A percentile compares a stretch with the other conserved stretches of the same genome.
Evolutionary conservation across 2,797 vertebrate genomes (phyloP).

Genomic region (Huso huso): DNA sequence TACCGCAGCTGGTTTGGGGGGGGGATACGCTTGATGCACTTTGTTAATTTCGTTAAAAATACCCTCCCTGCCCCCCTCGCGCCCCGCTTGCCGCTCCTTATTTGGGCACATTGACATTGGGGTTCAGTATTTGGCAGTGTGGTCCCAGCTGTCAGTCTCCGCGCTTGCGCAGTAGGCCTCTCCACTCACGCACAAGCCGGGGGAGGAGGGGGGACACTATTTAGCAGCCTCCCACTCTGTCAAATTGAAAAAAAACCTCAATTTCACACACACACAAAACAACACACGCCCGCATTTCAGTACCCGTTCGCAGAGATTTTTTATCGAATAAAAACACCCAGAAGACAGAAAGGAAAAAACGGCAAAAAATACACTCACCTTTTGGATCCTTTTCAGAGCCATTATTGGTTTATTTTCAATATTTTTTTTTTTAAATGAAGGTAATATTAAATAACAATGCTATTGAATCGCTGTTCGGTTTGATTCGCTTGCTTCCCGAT

Average conservation of each 20-base stretch:
- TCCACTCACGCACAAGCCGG: slow-evolving; percentile 13
- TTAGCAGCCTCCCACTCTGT: slow-evolving; percentile 9
- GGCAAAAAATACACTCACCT: slow-evolving; percentile 57
- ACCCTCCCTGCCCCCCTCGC: slow-evolving; percentile 57
- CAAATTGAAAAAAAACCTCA: neutral
- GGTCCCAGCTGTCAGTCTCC: slow-evolving; percentile 49
- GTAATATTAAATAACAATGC: neutral
- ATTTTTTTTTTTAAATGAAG: slow-evolving; percentile 33
- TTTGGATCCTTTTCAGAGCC: slow-evolving; percentile 83
- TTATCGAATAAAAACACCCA: slow-evolving; percentile 6
- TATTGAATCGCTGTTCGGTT: neutral
- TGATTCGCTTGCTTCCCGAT: slow-evolving; percentile 5
- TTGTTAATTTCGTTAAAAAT: slow-evolving; percentile 66
- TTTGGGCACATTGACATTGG: slow-evolving; percentile 63
- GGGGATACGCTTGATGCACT: slow-evolving; percentile 25
- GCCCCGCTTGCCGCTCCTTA: slow-evolving; percentile 65
- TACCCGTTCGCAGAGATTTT: neutral
- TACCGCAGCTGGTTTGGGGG: slow-evolving; percentile 7
- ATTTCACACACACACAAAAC: slow-evolving; percentile 26
- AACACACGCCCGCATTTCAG: neutral
- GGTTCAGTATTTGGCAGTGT: slow-evolving; percentile 61
- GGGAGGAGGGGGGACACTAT: neutral
- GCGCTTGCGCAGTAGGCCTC: slow-evolving; percentile 32
- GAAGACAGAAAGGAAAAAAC: neutral
- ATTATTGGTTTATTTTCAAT: slow-evolving; percentile 53